Base-by-base conservation (phyloP, 30 jellyfish, hydroid and myxozoan species). In the Pelagia noctiluca region DNA sequence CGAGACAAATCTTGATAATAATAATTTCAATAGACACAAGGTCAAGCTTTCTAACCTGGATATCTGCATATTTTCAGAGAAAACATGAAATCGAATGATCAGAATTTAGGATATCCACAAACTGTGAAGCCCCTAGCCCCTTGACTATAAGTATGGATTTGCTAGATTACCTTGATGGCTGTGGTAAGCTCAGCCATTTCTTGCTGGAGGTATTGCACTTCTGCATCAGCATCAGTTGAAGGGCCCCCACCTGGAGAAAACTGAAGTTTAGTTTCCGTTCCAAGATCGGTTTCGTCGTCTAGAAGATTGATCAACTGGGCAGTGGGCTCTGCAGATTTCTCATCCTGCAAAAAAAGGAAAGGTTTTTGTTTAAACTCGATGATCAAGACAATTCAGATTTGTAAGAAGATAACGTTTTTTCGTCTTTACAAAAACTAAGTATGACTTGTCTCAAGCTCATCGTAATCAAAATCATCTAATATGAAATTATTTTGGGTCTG, bases 151-250 rank as follows among this genome's bases (percentile, higher is more conserved):
- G 16, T 42, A 42, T 42, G 8, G 57, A 42, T 5, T 42, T 16
- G 57, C 57, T 19, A 52, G 7, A 8, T 2, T 76, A 88, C 97
- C 96, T 85, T 95, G 25, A 88, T 71, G 35, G 87, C 86, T 30
- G 99, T 80, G 3, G 90, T 65, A 2, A 95, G 74, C 57, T 95
- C 99, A 23, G 95, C 72, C 78, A 95, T 36, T 79, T 95, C 97
- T 61, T 95, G 99, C 53, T 89, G 97, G 50, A 95, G 60, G 23
- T 83, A 74, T 1, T 38, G 18, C 28, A 86, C 92, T 47, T 95
- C 99, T 21, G 78, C 86, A 12, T 63, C 77, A 22, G 92, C 33
- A 47, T 87, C 77, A 24, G 83, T 95, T 10, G 96, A 52, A 0
- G 31, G 91, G 34, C 61, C 36, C 32, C 62, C 73, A 50, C 31